A percentile compares a stretch with the other conserved stretches of the same genome.
Evolutionary conservation across 2,888 invertebrate genomes (phyloP).

Genomic region (Eubasilissa splendida): DNA sequence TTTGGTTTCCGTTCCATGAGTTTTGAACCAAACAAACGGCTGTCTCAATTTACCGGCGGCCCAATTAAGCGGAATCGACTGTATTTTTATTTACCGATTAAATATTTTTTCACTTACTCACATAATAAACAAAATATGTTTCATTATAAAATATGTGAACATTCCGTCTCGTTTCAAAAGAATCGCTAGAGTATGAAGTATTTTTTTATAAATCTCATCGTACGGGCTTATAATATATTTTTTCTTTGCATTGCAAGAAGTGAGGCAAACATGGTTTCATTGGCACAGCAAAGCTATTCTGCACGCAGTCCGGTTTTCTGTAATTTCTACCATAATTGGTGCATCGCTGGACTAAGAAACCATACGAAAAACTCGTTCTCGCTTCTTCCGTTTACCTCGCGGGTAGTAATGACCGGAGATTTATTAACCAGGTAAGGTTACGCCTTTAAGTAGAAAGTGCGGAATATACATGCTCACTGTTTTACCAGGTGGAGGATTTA

Average conservation of each 20-base stretch:
- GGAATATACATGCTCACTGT: neutral
- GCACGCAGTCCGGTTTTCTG: conserved; percentile 21
- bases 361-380: conserved; percentile 16
- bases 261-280: conserved; percentile 9
- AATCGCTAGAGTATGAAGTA: too few relatives aligned
- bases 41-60: too few relatives aligned
- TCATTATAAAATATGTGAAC: too few relatives aligned
- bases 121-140: too few relatives aligned
- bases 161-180: too few relatives aligned
- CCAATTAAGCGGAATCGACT: too few relatives aligned
- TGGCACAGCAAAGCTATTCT: neutral
- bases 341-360: conserved; percentile 15
- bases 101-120: too few relatives aligned
- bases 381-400: neutral
- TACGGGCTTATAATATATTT: neutral
- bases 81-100: too few relatives aligned
- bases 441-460: neutral
- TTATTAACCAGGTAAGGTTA: conserved; percentile 4
- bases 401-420: neutral
- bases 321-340: conserved; percentile 31
- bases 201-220: too few relatives aligned
- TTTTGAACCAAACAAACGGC: too few relatives aligned
- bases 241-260: conserved; percentile 17
- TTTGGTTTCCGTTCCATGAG: too few relatives aligned
- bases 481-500: neutral